phyloP scores from a whole-genome alignment of 23 tunicate species.

The Oikopleura vanhoeffeni region DNA sequence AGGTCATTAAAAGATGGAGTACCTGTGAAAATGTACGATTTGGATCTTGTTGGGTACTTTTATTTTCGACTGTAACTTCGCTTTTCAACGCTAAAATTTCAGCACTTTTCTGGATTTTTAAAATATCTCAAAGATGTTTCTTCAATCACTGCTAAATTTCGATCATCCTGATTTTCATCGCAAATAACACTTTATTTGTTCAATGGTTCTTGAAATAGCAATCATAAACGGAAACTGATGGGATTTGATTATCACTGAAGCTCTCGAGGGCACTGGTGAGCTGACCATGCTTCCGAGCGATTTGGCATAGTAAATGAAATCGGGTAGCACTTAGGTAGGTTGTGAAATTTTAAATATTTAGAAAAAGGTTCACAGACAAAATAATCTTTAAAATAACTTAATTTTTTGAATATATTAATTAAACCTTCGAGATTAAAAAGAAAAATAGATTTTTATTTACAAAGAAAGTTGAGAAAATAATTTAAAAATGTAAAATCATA shows the following conservation, averaged over 20 bases:
- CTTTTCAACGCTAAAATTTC: not conserved
- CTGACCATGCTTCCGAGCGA: conserved; percentile 85
- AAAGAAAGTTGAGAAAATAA: too few relatives aligned
- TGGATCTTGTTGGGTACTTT: not conserved
- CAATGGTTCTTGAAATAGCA: conserved; percentile 74
- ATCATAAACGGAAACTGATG: conserved; percentile 86
- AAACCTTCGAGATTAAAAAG: too few relatives aligned
- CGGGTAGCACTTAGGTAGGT: too few relatives aligned
- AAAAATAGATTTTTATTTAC: too few relatives aligned
- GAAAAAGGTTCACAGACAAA: too few relatives aligned
- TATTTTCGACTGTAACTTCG: not conserved
- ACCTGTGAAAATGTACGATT: not conserved
- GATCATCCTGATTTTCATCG: not conserved
- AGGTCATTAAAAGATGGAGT: too few relatives aligned
- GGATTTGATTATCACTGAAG: conserved; percentile 50
- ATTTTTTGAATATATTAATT: too few relatives aligned
- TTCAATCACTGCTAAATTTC: not conserved
- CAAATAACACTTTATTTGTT: conserved; percentile 84
- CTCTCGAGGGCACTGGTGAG: conserved; percentile 58
- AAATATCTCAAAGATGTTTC: not conserved
- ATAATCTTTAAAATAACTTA: too few relatives aligned
- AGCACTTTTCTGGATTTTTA: not conserved
- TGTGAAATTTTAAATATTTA: too few relatives aligned
- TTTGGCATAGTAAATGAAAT: conserved; percentile 83
- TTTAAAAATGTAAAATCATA: too few relatives aligned